Evolutionary conservation across 2,113 vertebrate species (phyloP).

Genomic region (Protobothrops mucrosquamatus): DNA sequence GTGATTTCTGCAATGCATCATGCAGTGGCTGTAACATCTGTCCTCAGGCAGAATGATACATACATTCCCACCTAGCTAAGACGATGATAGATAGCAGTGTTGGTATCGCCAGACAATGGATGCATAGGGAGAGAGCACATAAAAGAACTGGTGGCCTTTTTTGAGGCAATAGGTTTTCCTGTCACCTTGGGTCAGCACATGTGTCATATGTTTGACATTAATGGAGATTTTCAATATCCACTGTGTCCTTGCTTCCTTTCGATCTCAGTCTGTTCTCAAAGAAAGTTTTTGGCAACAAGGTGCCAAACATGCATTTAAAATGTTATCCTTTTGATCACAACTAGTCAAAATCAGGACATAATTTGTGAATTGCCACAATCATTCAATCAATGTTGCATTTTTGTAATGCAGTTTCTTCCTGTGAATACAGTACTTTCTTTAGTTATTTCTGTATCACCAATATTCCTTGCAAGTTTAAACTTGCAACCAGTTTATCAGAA

Average conservation of each 20-base stretch:
- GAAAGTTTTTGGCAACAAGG: background rate
- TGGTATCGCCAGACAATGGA: background rate
- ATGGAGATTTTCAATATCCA: background rate
- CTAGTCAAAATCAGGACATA: background rate
- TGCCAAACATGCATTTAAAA: background rate
- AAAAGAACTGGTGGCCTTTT: background rate
- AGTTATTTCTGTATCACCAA: too few relatives aligned
- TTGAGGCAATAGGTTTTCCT: background rate
- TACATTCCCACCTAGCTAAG: background rate
- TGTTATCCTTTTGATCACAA: background rate
- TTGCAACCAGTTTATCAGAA: background rate
- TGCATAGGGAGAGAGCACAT: background rate
- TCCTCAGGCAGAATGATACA: background rate
- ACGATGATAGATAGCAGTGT: background rate
- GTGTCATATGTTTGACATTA: background rate
- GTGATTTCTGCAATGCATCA: background rate
- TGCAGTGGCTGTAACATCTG: background rate
- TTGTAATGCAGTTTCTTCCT: background rate
- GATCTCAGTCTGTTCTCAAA: background rate
- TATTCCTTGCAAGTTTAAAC: background rate
- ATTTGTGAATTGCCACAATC: background rate
- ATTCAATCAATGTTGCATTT: background rate
- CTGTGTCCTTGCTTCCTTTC: background rate
- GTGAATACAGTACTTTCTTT: background rate
- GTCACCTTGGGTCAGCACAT: background rate